These are phyloP conservation scores for Acanthurus lineatus DNA, from an alignment of 2,797 vertebrate species.

Conservation along the genomic window DNA sequence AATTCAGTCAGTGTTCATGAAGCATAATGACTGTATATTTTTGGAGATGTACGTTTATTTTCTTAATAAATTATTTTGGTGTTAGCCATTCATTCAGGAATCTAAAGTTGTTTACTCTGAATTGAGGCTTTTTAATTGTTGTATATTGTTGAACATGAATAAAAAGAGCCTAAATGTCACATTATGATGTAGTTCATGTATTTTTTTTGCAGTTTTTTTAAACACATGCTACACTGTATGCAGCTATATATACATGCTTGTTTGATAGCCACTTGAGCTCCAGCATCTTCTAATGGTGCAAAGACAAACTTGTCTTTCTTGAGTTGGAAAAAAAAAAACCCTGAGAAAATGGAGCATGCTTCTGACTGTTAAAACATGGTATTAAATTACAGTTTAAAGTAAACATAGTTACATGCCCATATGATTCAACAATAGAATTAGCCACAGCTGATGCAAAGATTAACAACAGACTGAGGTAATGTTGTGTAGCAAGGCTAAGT, in stretches of 20 bases:
- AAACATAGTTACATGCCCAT: no score
- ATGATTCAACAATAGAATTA: no score
- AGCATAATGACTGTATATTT: constrained; percentile 81
- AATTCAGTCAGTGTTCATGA: constrained; percentile 59
- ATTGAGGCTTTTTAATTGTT: constrained; percentile 58
- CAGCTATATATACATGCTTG: background rate
- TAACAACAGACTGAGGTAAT: no score
- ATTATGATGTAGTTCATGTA: background rate
- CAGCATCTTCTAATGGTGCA: constrained; percentile 18
- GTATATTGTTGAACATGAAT: constrained; percentile 60
- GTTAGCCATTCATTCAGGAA: constrained; percentile 67
- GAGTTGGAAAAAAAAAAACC: no score
- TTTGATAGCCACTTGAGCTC: background rate
- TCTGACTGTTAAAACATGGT: no score
- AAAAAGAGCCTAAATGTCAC: constrained; percentile 46
- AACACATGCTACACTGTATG: background rate
- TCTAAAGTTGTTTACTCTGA: constrained; percentile 55
- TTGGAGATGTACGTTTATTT: constrained; percentile 82
- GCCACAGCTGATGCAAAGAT: no score
- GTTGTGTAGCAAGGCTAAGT: no score
- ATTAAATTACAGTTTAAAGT: no score
- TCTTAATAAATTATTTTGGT: constrained; percentile 84
- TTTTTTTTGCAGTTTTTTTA: constrained; percentile 8
- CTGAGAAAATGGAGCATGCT: no score
- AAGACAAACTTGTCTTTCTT: background rate